A percentile compares a stretch with the other conserved stretches of the same genome.
These are phyloP conservation scores for Acrobasis suavella DNA, from an alignment of 2,888 invertebrate species.

Conservation along the genomic window DNA sequence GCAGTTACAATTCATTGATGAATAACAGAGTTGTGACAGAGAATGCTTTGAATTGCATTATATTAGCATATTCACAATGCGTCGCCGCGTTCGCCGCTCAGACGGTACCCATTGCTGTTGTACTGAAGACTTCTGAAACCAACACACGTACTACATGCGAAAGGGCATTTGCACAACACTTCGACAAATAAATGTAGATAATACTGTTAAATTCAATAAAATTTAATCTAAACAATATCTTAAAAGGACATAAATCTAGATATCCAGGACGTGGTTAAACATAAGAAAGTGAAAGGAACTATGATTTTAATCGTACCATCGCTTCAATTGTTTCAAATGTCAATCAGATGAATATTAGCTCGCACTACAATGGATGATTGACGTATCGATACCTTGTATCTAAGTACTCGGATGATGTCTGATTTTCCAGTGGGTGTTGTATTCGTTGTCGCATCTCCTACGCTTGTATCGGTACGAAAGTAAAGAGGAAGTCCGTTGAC, in stretches of 20 bases:
- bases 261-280: slow-evolving; percentile 13
- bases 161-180: slow-evolving; percentile 48
- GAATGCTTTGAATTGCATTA: slow-evolving; percentile 46
- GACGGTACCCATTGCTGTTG: slow-evolving; percentile 37
- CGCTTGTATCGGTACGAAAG: slow-evolving; percentile 32
- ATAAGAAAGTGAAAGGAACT: slow-evolving; percentile 34
- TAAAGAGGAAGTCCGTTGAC: slow-evolving; percentile 55
- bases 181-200: background rate
- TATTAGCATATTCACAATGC: slow-evolving; percentile 62
- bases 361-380: slow-evolving; percentile 63
- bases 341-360: slow-evolving; percentile 56
- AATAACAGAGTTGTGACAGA: slow-evolving; percentile 44
- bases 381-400: slow-evolving; percentile 58
- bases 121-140: slow-evolving; percentile 54
- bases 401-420: slow-evolving; percentile 33
- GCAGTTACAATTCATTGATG: slow-evolving; percentile 39
- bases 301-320: slow-evolving; percentile 39
- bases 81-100: slow-evolving; percentile 28
- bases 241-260: background rate
- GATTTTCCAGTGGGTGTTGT: slow-evolving; percentile 48
- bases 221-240: slow-evolving; percentile 4
- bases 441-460: slow-evolving; percentile 39
- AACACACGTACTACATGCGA: slow-evolving; percentile 53
- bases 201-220: background rate
- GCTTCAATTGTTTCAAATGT: slow-evolving; percentile 62